These are phyloP conservation scores for Pyrrhia umbra DNA, from an alignment of 2,888 invertebrate species.

Conservation along the genomic window DNA sequence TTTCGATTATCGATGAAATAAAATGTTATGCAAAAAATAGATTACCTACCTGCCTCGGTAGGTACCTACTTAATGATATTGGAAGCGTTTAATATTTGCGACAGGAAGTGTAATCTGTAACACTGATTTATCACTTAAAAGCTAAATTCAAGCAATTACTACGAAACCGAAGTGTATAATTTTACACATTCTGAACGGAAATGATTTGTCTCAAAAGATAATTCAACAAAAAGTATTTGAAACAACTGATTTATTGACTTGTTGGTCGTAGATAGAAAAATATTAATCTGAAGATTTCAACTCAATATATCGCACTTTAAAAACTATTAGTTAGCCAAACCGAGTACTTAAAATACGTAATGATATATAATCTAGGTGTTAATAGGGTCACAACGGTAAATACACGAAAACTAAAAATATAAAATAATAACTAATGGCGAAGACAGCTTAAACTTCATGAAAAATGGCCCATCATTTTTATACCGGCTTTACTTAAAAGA, in stretches of 20 bases:
- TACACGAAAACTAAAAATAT: constrained; percentile 53
- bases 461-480: constrained; percentile 57
- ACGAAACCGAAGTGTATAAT: constrained; percentile 8
- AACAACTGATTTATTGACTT: constrained; percentile 32
- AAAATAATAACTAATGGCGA: constrained; percentile 62
- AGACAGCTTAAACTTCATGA: constrained; percentile 61
- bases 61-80: constrained; percentile 4
- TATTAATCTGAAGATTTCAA: constrained; percentile 46
- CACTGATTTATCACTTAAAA: constrained; percentile 38
- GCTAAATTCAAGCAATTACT: constrained; percentile 32
- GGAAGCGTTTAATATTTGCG: constrained; percentile 11
- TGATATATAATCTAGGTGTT: constrained; percentile 52
- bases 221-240: constrained; percentile 1
- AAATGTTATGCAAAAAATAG: constrained; percentile 21
- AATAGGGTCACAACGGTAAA: constrained; percentile 65
- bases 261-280: constrained; percentile 4
- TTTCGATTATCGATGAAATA: background rate
- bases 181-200: constrained; percentile 1
- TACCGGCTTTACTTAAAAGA: constrained; percentile 57
- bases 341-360: constrained; percentile 46
- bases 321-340: constrained; percentile 58
- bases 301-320: constrained; percentile 49
- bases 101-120: constrained; percentile 40
- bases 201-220: constrained; percentile 6
- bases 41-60: too few relatives aligned